Conservation (phyloP, 1,140 invertebrate genomes). For the Drosophila bifasciata region DNA sequence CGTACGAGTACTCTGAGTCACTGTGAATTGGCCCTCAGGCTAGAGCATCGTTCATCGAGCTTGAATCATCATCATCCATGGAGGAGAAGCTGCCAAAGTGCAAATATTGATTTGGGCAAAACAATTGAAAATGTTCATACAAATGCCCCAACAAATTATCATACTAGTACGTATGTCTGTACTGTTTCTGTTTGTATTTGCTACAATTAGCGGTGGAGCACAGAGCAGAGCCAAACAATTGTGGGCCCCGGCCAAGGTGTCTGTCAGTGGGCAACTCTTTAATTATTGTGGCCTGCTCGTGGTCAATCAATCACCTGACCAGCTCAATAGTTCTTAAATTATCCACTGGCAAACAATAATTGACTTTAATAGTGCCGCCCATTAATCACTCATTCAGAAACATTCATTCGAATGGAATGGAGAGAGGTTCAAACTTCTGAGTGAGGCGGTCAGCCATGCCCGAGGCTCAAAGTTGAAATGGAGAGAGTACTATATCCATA, state of each 20-base stretch:
- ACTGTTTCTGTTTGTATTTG: constrained; percentile 39
- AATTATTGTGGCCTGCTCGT: constrained; percentile 5
- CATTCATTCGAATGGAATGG: constrained; percentile 3
- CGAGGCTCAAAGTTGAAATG: constrained; percentile 13
- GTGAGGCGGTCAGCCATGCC: constrained; percentile 11
- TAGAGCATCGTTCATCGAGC: too few species aligned
- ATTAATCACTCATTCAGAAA: constrained; percentile 31
- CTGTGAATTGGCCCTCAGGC: constrained; percentile 17
- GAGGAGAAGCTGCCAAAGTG: constrained; percentile 38
- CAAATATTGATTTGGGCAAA: constrained; percentile 69
- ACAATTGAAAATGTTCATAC: constrained; percentile 58
- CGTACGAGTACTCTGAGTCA: constrained; percentile 3
- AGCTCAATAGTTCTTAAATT: constrained; percentile 37
- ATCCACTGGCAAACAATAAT: constrained; percentile 41
- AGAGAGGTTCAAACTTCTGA: constrained; percentile 21
- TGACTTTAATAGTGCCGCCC: constrained; percentile 48
- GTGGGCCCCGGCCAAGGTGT: constrained; percentile 10
- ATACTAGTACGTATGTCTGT: constrained; percentile 5
- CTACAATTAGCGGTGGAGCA: constrained; percentile 56
- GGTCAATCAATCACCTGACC: constrained; percentile 47
- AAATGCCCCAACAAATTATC: constrained; percentile 38
- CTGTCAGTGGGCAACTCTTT: constrained; percentile 8
- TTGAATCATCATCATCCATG: constrained; percentile 10
- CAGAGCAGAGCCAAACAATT: constrained; percentile 32
- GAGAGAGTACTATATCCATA: too few species aligned